Evolutionary conservation across 2,113 vertebrate genomes (phyloP), one percentile per base, ranked within the genome.

Genomic region (Thomomys bottae): DNA sequence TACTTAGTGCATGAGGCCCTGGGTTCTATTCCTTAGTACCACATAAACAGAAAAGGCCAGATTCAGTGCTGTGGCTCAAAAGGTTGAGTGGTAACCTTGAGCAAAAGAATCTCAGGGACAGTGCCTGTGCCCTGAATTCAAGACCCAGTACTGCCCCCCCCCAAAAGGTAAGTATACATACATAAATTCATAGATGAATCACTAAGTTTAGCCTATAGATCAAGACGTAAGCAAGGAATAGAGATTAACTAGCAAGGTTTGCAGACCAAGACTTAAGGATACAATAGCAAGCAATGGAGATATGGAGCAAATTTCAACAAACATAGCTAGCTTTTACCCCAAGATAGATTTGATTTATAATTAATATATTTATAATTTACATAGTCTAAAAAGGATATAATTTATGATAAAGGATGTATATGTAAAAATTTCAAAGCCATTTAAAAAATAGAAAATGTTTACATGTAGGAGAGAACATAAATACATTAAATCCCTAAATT

Each of bases 111-210:
- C n/a, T n/a, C n/a, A n/a, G n/a, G n/a, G n/a, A n/a, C n/a, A n/a
- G n/a, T n/a, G n/a, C n/a, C n/a, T n/a, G n/a, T n/a, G n/a, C n/a
- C n/a, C n/a, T n/a, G n/a, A n/a, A n/a, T n/a, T n/a, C n/a, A n/a
- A n/a, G n/a, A n/a, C n/a, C n/a, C n/a, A n/a, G n/a, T n/a, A n/a
- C n/a, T n/a, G n/a, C n/a, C n/a, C n/a, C n/a, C n/a, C n/a, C n/a
- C n/a, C n/a, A n/a, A n/a, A n/a, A n/a, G n/a, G n/a, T n/a, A n/a
- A n/a, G 66, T 86, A 87, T 88, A 90, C 84, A 90, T 90, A 86
- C 72, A 87, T 92, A 93, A 94, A 88, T 92, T 94, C 84, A 66
- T 73, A 57, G 84, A 42, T 75, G 73, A 80, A 38, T 76, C 40
- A 8, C 23, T 5, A 85, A 67, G 77, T 42, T n/a, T 67, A 73